These are phyloP conservation scores for Channallabes apus DNA, from an alignment of 2,797 vertebrate genomes.

Conservation along the genomic window DNA sequence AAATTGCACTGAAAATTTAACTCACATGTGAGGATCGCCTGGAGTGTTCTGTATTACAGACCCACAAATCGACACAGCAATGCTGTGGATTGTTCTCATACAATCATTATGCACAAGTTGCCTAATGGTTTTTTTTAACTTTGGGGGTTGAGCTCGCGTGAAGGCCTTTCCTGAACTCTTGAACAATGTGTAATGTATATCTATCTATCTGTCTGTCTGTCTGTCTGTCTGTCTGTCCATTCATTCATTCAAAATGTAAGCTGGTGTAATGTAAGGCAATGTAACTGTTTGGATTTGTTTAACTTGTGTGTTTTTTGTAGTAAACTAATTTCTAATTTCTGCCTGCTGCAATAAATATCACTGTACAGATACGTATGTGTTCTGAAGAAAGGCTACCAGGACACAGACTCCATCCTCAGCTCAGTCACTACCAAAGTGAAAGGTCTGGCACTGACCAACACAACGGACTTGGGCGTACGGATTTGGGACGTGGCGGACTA, in stretches of 20 bases:
- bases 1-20: too few relatives aligned
- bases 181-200: not conserved
- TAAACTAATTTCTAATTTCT: not conserved
- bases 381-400: conserved; percentile 76
- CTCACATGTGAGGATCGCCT: too few relatives aligned
- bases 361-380: conserved; percentile 61
- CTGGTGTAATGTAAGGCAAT: not conserved
- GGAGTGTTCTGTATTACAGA: too few relatives aligned
- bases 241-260: not conserved
- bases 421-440: conserved; percentile 83
- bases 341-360: not conserved
- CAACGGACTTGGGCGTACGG: conserved; percentile 56
- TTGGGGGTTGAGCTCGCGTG: too few relatives aligned
- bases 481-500: conserved; percentile 82
- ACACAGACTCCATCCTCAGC: conserved; percentile 79
- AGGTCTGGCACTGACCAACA: conserved; percentile 68
- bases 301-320: not conserved
- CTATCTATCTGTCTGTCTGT: not conserved
- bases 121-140: too few relatives aligned
- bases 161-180: too few relatives aligned
- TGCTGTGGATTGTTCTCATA: too few relatives aligned
- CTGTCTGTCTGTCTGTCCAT: not conserved
- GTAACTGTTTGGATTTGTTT: not conserved
- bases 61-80: too few relatives aligned
- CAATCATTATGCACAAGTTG: too few relatives aligned